Percentiles rank a stretch among this genome's conserved stretches.
Conservation (phyloP, 2,113 vertebrate species). For the Gasterosteus aculeatus region DNA sequence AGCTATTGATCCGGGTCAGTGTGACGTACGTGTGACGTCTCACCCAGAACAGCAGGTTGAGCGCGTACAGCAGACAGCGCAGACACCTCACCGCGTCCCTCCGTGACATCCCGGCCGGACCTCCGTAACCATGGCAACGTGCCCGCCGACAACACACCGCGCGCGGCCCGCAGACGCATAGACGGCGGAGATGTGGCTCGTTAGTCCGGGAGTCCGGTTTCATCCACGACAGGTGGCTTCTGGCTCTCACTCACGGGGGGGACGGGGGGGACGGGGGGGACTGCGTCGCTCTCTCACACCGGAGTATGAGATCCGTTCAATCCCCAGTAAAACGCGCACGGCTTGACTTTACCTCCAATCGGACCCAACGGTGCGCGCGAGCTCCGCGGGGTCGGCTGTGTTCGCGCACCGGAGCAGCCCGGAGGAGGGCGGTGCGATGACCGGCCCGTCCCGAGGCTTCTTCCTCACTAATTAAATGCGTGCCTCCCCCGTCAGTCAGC, state of each 20-base stretch:
- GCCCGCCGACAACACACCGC: constrained; percentile 38
- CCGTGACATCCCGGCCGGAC: constrained; percentile 89
- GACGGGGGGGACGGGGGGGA: constrained; percentile 18
- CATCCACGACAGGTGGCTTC: constrained; percentile 70
- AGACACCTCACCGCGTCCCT: constrained; percentile 97
- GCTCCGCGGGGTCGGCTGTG: no score
- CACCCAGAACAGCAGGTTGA: constrained; percentile 98
- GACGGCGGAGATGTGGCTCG: not conserved
- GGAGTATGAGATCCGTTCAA: no score
- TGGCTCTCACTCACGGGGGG: constrained; percentile 26
- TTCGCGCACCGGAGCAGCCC: not conserved
- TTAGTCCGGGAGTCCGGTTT: constrained; percentile 11
- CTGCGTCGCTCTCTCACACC: constrained; percentile 18
- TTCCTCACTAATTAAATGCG: constrained; percentile 46
- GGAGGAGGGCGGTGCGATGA: constrained; percentile 28
- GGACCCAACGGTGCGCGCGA: no score
- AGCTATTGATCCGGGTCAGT: no score
- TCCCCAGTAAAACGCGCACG: no score
- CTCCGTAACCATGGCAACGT: constrained; percentile 70
- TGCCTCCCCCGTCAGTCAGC: constrained; percentile 1
- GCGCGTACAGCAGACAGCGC: constrained; percentile 92
- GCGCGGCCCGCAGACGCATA: not conserved
- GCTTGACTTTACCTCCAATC: no score
- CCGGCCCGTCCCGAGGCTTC: constrained; percentile 17
- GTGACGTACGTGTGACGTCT: constrained; percentile 57